These are phyloP conservation scores for Diabrotica balteata DNA, from an alignment of 2,888 invertebrate genomes.

Conservation along the genomic window DNA sequence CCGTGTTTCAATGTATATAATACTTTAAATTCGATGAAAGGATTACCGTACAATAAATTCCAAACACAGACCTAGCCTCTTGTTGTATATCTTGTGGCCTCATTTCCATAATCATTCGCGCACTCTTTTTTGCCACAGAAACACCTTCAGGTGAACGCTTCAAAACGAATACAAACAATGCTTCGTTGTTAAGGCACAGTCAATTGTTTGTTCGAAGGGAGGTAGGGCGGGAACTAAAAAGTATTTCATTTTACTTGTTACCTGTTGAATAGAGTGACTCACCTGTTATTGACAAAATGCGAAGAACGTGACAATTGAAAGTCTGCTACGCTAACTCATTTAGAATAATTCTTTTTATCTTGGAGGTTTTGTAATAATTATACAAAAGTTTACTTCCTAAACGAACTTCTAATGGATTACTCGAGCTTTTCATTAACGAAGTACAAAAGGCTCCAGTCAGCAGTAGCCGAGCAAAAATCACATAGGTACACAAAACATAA, in stretches of 20 bases:
- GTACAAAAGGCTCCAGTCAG: no score
- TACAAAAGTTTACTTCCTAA: no score
- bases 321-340: constrained; percentile 11
- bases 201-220: neutral
- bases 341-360: neutral
- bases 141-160: constrained; percentile 15
- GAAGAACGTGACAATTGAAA: constrained; percentile 26
- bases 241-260: constrained; percentile 19
- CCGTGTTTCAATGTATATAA: no score
- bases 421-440: no score
- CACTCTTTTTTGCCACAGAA: constrained; percentile 22
- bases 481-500: no score
- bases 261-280: constrained; percentile 26
- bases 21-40: no score
- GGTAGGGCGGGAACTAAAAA: neutral
- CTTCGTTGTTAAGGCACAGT: constrained; percentile 21
- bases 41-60: no score
- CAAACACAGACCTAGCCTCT: no score
- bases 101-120: constrained; percentile 29
- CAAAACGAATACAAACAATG: constrained; percentile 29
- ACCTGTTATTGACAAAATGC: constrained; percentile 23
- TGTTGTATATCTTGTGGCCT: constrained; percentile 16
- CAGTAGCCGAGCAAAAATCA: no score
- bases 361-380: no score
- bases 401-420: no score